Percentiles rank a stretch among this genome's conserved stretches.
Conservation (phyloP, 2,888 invertebrate species). For the Pollenia angustigena region DNA sequence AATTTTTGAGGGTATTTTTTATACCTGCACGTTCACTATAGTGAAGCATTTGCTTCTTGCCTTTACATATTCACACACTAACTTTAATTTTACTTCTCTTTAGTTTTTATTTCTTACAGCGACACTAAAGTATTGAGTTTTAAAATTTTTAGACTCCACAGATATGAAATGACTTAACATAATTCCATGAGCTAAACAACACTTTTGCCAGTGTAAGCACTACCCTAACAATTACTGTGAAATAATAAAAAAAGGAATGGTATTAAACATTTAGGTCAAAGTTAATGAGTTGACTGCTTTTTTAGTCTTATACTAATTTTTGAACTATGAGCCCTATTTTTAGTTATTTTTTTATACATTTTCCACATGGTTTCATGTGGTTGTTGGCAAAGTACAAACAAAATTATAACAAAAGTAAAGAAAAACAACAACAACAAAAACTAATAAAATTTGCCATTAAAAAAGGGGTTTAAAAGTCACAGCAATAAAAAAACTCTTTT, state of each 20-base stretch:
- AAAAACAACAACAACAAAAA: not conserved
- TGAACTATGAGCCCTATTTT: conserved; percentile 20
- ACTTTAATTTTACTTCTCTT: too few species aligned
- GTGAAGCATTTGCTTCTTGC: too few species aligned
- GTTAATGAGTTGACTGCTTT: conserved; percentile 55
- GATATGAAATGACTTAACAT: too few species aligned
- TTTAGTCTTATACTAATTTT: conserved; percentile 33
- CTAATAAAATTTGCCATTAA: conserved; percentile 54
- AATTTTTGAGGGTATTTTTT: too few species aligned
- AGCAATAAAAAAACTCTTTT: conserved; percentile 20
- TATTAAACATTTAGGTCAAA: conserved; percentile 61
- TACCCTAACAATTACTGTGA: conserved; percentile 7
- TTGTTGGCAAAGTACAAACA: conserved; percentile 25
- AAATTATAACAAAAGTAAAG: conserved; percentile 14
- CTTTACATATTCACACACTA: too few species aligned
- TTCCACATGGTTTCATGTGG: conserved; percentile 18
- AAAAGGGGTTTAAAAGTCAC: conserved; percentile 52
- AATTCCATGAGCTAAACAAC: too few species aligned
- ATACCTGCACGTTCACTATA: too few species aligned
- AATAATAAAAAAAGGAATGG: not conserved
- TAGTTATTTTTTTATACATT: not conserved
- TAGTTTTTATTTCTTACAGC: too few species aligned
- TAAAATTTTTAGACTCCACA: too few species aligned
- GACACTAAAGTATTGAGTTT: too few species aligned
- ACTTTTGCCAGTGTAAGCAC: not conserved